Percentiles rank a stretch among this genome's conserved stretches.
These are phyloP conservation scores for Callyntrura guangdongensis DNA, from an alignment of 2,888 invertebrate genomes.

Conservation along the genomic window DNA sequence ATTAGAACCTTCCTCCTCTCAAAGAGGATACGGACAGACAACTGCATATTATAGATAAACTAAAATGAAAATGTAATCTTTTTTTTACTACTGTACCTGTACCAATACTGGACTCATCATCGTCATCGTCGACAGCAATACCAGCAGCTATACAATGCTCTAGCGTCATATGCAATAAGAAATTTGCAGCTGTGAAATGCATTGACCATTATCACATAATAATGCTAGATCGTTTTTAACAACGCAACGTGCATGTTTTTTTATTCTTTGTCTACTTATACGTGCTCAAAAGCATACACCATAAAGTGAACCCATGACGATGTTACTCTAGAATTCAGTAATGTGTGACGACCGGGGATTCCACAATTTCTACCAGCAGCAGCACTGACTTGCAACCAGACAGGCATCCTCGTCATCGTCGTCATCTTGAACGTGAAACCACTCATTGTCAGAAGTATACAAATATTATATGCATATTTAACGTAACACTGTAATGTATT, in stretches of 20 bases:
- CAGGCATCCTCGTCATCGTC: neutral
- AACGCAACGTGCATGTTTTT: constrained; percentile 27
- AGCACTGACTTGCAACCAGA: constrained; percentile 12
- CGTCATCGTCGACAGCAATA: neutral
- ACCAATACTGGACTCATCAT: constrained; percentile 10
- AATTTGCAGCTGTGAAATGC: constrained; percentile 9
- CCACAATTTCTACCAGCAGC: constrained; percentile 19
- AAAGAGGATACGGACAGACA: neutral
- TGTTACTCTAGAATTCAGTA: constrained; percentile 69
- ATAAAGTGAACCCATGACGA: constrained; percentile 56
- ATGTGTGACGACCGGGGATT: constrained; percentile 68
- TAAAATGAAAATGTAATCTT: constrained; percentile 2
- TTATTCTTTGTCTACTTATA: constrained; percentile 30
- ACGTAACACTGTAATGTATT: neutral
- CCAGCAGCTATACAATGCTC: neutral
- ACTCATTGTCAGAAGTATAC: neutral
- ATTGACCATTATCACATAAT: constrained; percentile 54
- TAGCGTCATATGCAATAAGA: constrained; percentile 14
- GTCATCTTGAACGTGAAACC: neutral
- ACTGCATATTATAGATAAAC: neutral
- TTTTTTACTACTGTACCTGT: neutral
- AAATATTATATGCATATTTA: neutral
- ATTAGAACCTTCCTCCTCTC: constrained; percentile 16
- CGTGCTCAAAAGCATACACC: constrained; percentile 54
- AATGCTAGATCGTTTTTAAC: constrained; percentile 49